Evolutionary conservation across 2,113 vertebrate genomes (phyloP), one percentile per base, ranked within the genome.

Genomic region (Zosterops japonicus): DNA sequence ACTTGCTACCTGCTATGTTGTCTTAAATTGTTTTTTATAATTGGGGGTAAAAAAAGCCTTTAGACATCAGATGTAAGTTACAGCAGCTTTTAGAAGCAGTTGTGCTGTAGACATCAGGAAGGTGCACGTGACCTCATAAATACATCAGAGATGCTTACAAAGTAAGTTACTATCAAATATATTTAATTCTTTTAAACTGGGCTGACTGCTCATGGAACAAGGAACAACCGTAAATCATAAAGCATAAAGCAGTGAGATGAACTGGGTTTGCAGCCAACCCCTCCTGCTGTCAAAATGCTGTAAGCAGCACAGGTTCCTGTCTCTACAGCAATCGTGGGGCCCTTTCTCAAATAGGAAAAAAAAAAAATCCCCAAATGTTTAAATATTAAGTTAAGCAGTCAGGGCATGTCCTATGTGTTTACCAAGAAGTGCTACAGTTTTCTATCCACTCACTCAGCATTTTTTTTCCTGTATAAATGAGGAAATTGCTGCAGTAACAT

Each of bases 381-480:
- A 35, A 57, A 57, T 57, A 81, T 35, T 33, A 77, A 74, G n/a
- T 74, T 47, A 87, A 59, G 69, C 69, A 64, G 52, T 50, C 39
- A 52, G 27, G 35, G 16, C 35, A 89, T 27, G 24, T 50, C 31
- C 14, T 56, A 35, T 50, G 16, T 17, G 33, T 77, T 87, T 67
- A 84, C 55, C 35, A 52, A 90, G 23, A 68, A 87, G 41, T 59
- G 24, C 39, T 71, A 52, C 74, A 82, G 61, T 65, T 85, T 75
- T 35, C 44, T 44, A 75, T 47, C 42, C 65, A 84, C 56, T 63
- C 52, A 87, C 60, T 87, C 84, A 85, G 84, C 70, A 18, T 6
- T 87, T 91, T 87, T 91, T 89, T 89, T 57, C 42, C 72, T 39
- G n/a, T 22, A 46, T 18, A 87, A 84, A 59, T 63, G 31, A 89